Base-by-base conservation (phyloP, 2,888 invertebrate genomes). In the Xanthia icteritia region DNA sequence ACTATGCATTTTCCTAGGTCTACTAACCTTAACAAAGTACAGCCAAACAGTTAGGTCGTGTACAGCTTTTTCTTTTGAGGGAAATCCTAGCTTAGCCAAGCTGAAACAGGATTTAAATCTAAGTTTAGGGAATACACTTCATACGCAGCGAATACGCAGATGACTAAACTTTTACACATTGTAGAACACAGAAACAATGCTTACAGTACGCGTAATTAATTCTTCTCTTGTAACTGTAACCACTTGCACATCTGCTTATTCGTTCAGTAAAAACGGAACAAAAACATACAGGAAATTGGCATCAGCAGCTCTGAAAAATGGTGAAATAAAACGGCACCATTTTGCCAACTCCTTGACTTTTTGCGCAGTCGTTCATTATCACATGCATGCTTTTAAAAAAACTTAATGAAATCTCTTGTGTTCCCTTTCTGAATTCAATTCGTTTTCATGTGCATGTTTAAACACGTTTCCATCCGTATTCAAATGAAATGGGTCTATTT, bases 311-410 rank as follows among this genome's bases (percentile, higher is more conserved):
- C 27, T 39, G 13, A 45, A 48, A 71, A 67, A 48, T 1, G 0
- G 23, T 27, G n/a, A 36, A 54, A 61, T 54, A 48, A 63, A 56
- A 56, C 9, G 15, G 5, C 20, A 8, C 8, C 45, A 27, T 68
- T 75, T 36, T 31, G 31, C 81, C 27, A 13, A 5, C 39, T 45
- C 51, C 31, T 31, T 48, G 27, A 45, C 27, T 42, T 78, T 79
- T 81, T 81, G 20, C 27, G 64, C 27, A 81, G 42, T 17, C 65
- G 23, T 66, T 81, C 65, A 81, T 73, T 66, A 74, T 39, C 66
- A 51, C 31, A 64, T 42, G 39, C 67, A 45, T 4, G 67, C 20
- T 27, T 68, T 67, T 31, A 13, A n/a, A 56, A 48, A 63, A 58
- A 36, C 20, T 23, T 36, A 68, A 58, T 68, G 63, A 68, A 58